Evolutionary conservation across 1,140 invertebrate genomes (phyloP), one percentile per base, ranked within the genome.

Genomic region (Brachionus manjavacas): DNA sequence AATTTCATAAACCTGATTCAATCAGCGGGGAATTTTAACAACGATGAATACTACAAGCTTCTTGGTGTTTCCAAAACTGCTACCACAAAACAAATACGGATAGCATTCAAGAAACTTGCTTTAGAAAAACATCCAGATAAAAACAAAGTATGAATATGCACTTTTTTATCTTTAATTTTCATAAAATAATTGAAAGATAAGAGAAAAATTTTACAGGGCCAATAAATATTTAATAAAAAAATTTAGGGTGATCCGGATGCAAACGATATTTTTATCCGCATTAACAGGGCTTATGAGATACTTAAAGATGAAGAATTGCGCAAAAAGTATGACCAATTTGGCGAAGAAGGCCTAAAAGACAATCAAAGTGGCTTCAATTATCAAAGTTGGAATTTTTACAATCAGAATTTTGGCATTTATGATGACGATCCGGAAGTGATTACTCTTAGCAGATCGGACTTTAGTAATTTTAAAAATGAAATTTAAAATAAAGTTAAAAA

Each of bases 321-420:
- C 79, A 94, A 93, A 87, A 92, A 93, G 74, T 95, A 95, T 90
- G 94, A 95, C 88, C 86, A 93, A 28, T 92, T 93, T 89, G 94
- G 95, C 16, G 94, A 95, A 87, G 92, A 93, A 84, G 92, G 92
- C 14, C 88, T 93, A 14, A 90, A 91, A 66, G 90, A 92, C 74
- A 89, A 91, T 79, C 89, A 91, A 85, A 91, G 87, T 55, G 89
- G 90, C 12, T 84, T 88, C 16, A 88, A 89, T 55, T 95, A 94
- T 88, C 93, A 95, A 86, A 92, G 93, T 41, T 95, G 94, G 91
- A 93, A 92, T 85, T 95, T 94, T 87, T 95, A 95, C 87, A 91
- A 93, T 80, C 92, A 94, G 87, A 93, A 94, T 87, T 95, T 95
- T 92, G 94, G 91, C 60, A 92, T 96, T 84, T 96, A 95, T 90